Evolutionary conservation across 2,888 invertebrate species (phyloP), one percentile per base, ranked within the genome.

Genomic region (Zeuzera pyrina): DNA sequence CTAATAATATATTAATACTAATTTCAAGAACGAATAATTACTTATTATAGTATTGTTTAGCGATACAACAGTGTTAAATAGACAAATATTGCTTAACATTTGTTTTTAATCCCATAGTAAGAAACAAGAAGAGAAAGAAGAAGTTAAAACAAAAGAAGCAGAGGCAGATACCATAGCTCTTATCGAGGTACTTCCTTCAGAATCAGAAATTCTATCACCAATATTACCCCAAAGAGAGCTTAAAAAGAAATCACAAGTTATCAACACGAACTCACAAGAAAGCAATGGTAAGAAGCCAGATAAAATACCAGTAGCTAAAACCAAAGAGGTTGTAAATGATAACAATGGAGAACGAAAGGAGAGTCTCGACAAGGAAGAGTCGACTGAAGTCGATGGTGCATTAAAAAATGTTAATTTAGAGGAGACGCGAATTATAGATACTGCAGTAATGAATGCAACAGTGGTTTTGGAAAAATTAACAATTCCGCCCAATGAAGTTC

Each of bases 381-480:
- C 10, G 21, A 19, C 24, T 19, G 19, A 29, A 14, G 16, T 15
- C 19, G 1, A 22, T 27, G 2, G 8, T n/a, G n/a, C n/a, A n/a
- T n/a, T n/a, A n/a, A n/a, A n/a, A n/a, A n/a, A n/a, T n/a, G 4
- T 31, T 7, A 29, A 42, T 1, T 31, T 70, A 28, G 61, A 76
- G 7, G 57, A 64, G 21, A 70, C 71, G 0, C 48, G 46, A 14
- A 41, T 67, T 1, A 37, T 68, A 13, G n/a, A n/a, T n/a, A n/a
- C n/a, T n/a, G n/a, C n/a, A n/a, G 21, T 25, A 0, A 37, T 50
- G 21, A 46, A 52, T 16, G 29, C 42, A 0, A 52, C 50, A 0
- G 49, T 47, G 0, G 49, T 44, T 0, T 34, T 71, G 62, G 67
- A 79, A 23, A 54, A 54, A n/a, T 74, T 77, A 1, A 37, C 73